Base-by-base conservation (phyloP, 2,888 invertebrate species). In the Phortica okadai region DNA sequence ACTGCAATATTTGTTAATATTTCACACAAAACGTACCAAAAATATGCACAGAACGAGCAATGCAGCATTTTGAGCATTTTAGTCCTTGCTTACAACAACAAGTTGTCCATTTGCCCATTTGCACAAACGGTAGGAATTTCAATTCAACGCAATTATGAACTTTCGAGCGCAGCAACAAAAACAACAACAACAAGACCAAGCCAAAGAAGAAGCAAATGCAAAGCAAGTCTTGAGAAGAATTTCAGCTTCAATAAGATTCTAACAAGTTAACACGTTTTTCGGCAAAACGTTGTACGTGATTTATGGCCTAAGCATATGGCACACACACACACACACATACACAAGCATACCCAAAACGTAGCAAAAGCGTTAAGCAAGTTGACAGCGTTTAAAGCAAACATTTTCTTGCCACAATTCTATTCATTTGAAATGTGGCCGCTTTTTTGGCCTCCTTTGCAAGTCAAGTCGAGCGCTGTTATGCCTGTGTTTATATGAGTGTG, bases 1-100 rank as follows among this genome's bases (percentile, higher is more conserved):
- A 66, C 66, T 66, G 66, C 66, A 66, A 33, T 66, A 66, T 66
- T 66, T 66, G 66, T 66, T 66, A 66, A 66, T 66, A 66, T 41
- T 66, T 66, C 42, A 41, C 66, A 25, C 62, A 62, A 62, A 62
- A 62, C 21, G 62, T 33, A 62, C 62, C 62, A 62, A 62, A 62
- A 62, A 62, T 62, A 59, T 59, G 25, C 25, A 25, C 21, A 62
- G 21, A 16, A 62, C 11, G 25, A 25, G 25, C 25, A 25, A 33
- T 33, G 33, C 33, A 33, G 33, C 33, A 33, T 33, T 33, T 33
- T 33, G 21, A 21, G 21, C 33, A 33, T 1, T 33, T 33, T 33
- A 33, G 4, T 33, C 33, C 33, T 33, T 33, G 33, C 33, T 33
- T 0, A 33, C 33, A 33, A 33, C 33, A 33, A 33, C 33, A 33